These are phyloP conservation scores for Phocoena phocoena DNA, from an alignment of 2,113 vertebrate species.

Conservation along the genomic window DNA sequence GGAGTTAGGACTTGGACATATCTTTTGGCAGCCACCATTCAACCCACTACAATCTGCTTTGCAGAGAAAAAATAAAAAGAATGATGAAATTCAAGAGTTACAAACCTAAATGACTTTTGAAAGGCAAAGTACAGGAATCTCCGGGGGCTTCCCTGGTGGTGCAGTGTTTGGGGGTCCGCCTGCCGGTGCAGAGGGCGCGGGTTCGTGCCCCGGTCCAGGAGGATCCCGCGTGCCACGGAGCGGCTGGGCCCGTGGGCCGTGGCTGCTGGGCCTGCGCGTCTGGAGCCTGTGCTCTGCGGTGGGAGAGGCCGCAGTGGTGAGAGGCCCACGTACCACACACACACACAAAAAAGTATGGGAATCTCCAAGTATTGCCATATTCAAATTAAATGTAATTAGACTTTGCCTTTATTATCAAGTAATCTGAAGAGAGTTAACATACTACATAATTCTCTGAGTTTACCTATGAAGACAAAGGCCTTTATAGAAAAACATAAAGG, in stretches of 20 bases:
- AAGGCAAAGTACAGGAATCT: background rate
- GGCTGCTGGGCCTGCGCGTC: too few relatives aligned
- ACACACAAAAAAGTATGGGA: background rate
- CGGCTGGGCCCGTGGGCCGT: too few relatives aligned
- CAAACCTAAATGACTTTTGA: background rate
- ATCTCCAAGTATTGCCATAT: background rate
- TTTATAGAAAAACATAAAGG: background rate
- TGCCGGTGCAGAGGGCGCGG: too few relatives aligned
- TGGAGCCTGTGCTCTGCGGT: too few relatives aligned
- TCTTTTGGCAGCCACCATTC: background rate
- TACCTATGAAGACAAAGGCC: background rate
- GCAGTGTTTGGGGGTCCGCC: too few relatives aligned
- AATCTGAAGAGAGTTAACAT: background rate
- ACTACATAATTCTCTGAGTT: background rate
- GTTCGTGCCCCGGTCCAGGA: too few relatives aligned
- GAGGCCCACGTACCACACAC: too few relatives aligned
- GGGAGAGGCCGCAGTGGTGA: too few relatives aligned
- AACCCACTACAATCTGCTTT: background rate
- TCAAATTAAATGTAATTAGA: conserved; percentile 11
- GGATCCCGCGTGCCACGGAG: too few relatives aligned
- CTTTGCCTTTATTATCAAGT: background rate
- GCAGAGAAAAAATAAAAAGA: background rate
- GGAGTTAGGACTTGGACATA: background rate
- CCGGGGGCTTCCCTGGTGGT: too few relatives aligned
- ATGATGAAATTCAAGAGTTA: conserved; percentile 1